phyloP scores from a whole-genome alignment of 2,888 invertebrate species.

The Drosophila mulleri region DNA sequence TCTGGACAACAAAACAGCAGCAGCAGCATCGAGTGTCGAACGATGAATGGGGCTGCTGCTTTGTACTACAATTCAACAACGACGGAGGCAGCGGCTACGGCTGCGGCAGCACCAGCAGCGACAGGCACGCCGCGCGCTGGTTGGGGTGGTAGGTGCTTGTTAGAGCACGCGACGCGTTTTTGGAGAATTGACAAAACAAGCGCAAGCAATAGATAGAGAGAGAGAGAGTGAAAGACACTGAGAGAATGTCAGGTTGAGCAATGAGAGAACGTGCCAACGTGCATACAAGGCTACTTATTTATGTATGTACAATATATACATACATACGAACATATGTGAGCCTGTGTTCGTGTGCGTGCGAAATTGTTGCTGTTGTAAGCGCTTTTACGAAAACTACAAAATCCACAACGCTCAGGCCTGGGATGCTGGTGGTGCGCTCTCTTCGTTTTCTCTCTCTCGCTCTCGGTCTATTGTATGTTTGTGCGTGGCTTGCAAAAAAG shows the following conservation, averaged over 20 bases:
- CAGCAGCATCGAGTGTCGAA: slow-evolving; percentile 62
- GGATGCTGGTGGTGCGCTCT: slow-evolving; percentile 39
- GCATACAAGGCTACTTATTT: slow-evolving; percentile 16
- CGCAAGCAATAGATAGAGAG: slow-evolving; percentile 52
- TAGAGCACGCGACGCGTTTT: slow-evolving; percentile 73
- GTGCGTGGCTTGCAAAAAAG: slow-evolving; percentile 71
- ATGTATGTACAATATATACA: not conserved
- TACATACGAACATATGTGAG: slow-evolving; percentile 1
- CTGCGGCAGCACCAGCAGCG: slow-evolving; percentile 31
- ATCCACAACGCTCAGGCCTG: slow-evolving; percentile 44
- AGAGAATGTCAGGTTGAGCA: slow-evolving; percentile 13
- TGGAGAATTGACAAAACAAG: slow-evolving; percentile 78
- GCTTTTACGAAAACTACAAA: slow-evolving; percentile 68
- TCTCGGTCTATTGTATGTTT: slow-evolving; percentile 40
- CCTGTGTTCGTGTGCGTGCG: slow-evolving; percentile 24
- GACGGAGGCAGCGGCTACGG: slow-evolving; percentile 31
- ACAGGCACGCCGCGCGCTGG: slow-evolving; percentile 46
- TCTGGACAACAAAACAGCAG: slow-evolving; percentile 63
- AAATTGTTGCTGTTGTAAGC: slow-evolving; percentile 64
- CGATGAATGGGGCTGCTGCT: slow-evolving; percentile 71
- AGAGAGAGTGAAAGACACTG: slow-evolving; percentile 13
- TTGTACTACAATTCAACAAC: slow-evolving; percentile 70
- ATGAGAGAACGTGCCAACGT: slow-evolving; percentile 42
- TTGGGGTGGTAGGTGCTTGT: slow-evolving; percentile 55
- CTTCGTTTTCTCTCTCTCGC: slow-evolving; percentile 19